Conservation (phyloP, 2,113 vertebrate species). For the Motacilla tschutschensis region DNA sequence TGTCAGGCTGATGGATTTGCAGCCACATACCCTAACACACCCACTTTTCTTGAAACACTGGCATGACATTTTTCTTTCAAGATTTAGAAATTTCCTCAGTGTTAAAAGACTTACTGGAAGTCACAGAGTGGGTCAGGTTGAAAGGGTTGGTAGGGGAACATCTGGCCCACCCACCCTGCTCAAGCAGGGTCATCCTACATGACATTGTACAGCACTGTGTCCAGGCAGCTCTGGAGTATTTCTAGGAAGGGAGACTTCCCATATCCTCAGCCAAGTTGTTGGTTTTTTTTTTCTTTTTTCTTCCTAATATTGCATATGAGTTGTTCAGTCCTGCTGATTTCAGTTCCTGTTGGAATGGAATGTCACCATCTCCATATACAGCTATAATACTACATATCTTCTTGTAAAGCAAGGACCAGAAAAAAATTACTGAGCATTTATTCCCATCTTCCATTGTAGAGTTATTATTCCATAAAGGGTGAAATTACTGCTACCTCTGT, state of each 20-base stretch:
- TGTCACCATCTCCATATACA: not conserved
- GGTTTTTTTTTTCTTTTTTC: fast-evolving
- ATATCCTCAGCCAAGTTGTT: not conserved
- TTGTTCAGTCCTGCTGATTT: not conserved
- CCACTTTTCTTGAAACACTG: not conserved
- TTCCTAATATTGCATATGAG: not conserved
- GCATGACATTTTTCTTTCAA: not conserved
- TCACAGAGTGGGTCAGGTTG: not conserved
- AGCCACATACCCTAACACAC: not conserved
- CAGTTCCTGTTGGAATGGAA: not conserved
- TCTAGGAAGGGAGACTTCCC: not conserved
- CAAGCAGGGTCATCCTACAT: not conserved
- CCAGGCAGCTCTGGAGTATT: not conserved
- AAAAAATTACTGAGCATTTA: not conserved
- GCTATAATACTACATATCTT: not conserved
- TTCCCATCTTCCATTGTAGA: not conserved
- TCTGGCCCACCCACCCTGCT: not conserved
- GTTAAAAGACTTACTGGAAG: not conserved
- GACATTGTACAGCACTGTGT: not conserved
- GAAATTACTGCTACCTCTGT: not conserved
- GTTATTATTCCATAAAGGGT: not conserved
- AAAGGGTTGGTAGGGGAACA: not conserved
- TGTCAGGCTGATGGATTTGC: not conserved
- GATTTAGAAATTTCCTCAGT: not conserved
- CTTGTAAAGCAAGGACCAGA: not conserved